Evolutionary conservation across 53 echinoderm and acorn worm genomes (phyloP), one percentile per base, ranked within the genome.

Genomic region (Apostichopus leukothele): DNA sequence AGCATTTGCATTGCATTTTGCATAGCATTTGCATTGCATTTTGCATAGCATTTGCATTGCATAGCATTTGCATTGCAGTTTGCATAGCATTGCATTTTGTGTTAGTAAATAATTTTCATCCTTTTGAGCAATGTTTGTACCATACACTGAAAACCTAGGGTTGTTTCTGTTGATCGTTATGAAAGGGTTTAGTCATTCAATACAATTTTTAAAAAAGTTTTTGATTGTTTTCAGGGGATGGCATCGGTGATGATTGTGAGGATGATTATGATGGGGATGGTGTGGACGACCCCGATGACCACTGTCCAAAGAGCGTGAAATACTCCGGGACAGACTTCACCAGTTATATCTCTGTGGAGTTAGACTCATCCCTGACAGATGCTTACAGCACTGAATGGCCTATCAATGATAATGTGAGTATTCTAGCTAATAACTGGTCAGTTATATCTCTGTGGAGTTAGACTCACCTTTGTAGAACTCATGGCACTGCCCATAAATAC

Each of bases 241-340:
- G 88, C 19, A 68, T 95, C 21, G 97, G 97, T 5, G 93, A 97
- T 91, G 91, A 78, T 5, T 97, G 97, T 39, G 94, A 92, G 79
- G 90, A 91, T 4, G 97, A 97, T 52, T 93, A 91, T 22, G 97
- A 97, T 74, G 94, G 91, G 13, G 97, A 97, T 79, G 95, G 95
- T 16, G 86, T 88, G 9, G 20, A 83, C 1, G 90, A 97, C 60
- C 89, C 89, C 16, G 86, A 92, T 26, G 97, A 97, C 73, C 92
- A 90, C 79, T 97, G 97, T 75, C 95, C 95, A 0, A 93, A 95
- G 76, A 94, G 91, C 83, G 90, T 88, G 21, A 84, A 85, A 7
- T 94, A 94, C 76, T 89, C 93, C 55, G 88, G 90, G 0, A 95
- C 95, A 5, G 92, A 81, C 90, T 97, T 95, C 78, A 52, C 84